Evolutionary conservation across 2,797 vertebrate genomes (phyloP).

Genomic region (Chiroxiphia lanceolata): DNA sequence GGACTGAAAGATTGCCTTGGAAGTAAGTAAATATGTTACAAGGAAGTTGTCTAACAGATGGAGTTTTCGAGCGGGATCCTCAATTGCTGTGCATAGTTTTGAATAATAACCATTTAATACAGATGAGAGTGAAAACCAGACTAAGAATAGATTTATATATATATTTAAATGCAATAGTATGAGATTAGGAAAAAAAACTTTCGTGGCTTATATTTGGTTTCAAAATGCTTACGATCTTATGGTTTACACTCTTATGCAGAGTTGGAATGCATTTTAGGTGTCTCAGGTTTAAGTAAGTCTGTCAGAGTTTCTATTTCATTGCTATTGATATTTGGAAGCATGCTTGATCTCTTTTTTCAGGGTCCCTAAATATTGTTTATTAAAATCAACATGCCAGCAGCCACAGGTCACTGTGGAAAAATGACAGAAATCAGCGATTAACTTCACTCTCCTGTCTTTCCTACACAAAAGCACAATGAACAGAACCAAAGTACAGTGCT

Average conservation of each 20-base stretch:
- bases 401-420: neutral
- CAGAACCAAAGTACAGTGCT: rapidly evolving
- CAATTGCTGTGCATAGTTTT: neutral
- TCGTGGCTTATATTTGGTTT: neutral
- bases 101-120: neutral
- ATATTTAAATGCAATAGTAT: neutral
- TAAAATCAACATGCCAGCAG: neutral
- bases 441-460: neutral
- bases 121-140: neutral
- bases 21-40: neutral
- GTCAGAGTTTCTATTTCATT: neutral
- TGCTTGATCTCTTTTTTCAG: neutral
- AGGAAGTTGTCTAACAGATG: neutral
- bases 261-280: neutral
- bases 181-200: neutral
- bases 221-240: neutral
- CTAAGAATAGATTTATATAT: neutral
- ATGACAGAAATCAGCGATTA: neutral
- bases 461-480: neutral
- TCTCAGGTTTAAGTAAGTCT: neutral
- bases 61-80: neutral
- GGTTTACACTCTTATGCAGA: neutral
- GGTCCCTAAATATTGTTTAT: neutral
- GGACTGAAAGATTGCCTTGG: neutral
- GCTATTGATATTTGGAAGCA: neutral